A percentile compares a stretch with the other conserved stretches of the same genome.
Evolutionary conservation across 2,888 invertebrate species (phyloP).

Genomic region (Stenodema calcarata): DNA sequence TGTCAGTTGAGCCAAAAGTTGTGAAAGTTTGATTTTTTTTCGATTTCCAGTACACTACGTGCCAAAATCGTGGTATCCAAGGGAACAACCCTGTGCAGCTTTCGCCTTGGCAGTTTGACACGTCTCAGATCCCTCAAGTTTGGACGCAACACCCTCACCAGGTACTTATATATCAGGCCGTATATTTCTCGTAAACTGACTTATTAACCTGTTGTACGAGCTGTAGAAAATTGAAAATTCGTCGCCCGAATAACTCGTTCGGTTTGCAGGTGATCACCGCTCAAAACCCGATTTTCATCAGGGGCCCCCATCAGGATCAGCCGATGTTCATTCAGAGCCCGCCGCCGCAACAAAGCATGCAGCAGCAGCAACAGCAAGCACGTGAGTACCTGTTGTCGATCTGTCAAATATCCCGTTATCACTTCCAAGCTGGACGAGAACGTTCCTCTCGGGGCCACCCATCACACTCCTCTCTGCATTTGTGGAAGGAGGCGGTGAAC

Average conservation of each 20-base stretch:
- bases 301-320: constrained; percentile 66
- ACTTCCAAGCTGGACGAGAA: too few relatives aligned
- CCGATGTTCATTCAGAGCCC: constrained; percentile 82
- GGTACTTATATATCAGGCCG: constrained; percentile 59
- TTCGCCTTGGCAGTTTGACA: constrained; percentile 78
- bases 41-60: constrained; percentile 60
- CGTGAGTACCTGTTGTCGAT: background rate
- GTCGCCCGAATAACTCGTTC: too few relatives aligned
- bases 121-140: constrained; percentile 70
- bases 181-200: background rate
- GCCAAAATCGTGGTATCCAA: constrained; percentile 54
- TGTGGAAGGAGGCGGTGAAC: too few relatives aligned
- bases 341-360: constrained; percentile 73
- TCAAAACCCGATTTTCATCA: constrained; percentile 80
- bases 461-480: too few relatives aligned
- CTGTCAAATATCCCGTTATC: too few relatives aligned
- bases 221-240: too few relatives aligned
- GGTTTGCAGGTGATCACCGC: constrained; percentile 64
- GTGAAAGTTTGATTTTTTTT: too few relatives aligned
- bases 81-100: constrained; percentile 70
- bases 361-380: constrained; percentile 64
- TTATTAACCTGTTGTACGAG: too few relatives aligned
- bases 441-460: too few relatives aligned
- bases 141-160: constrained; percentile 79
- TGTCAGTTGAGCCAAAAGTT: too few relatives aligned